These are phyloP conservation scores for Melanerpes formicivorus DNA, from an alignment of 2,113 vertebrate species.

Conservation along the genomic window DNA sequence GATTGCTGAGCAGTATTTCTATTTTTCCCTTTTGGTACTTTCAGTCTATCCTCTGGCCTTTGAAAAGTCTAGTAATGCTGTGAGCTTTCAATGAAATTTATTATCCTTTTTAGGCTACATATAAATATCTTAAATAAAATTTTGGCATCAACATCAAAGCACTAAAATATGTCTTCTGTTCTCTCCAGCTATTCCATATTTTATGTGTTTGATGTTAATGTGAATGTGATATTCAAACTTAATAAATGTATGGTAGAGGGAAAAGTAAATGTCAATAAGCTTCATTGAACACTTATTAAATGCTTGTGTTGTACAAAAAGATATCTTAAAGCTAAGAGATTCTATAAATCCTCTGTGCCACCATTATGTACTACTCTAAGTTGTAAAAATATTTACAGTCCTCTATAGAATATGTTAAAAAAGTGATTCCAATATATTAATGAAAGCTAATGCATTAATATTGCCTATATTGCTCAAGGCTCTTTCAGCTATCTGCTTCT, in stretches of 20 bases:
- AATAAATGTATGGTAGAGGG: constrained; percentile 70
- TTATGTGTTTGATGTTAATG: constrained; percentile 79
- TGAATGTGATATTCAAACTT: constrained; percentile 70
- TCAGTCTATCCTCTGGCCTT: constrained; percentile 63
- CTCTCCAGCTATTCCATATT: constrained; percentile 76
- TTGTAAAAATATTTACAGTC: constrained; percentile 43
- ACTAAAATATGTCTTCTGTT: constrained; percentile 77
- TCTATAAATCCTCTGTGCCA: constrained; percentile 64
- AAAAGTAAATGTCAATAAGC: constrained; percentile 76
- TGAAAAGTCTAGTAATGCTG: constrained; percentile 69
- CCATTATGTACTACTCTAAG: constrained; percentile 4
- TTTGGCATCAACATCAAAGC: constrained; percentile 73
- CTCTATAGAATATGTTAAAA: not conserved
- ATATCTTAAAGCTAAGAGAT: constrained; percentile 56
- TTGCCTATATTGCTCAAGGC: not conserved
- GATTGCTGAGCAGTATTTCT: constrained; percentile 73
- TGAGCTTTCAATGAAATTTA: constrained; percentile 78
- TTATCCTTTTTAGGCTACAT: constrained; percentile 75
- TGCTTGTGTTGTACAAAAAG: constrained; percentile 60
- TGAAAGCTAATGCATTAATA: not conserved
- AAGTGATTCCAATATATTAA: not conserved
- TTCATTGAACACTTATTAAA: constrained; percentile 73
- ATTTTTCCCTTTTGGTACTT: constrained; percentile 60
- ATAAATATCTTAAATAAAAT: constrained; percentile 81
- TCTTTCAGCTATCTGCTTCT: not conserved